Base-by-base conservation (phyloP, 2,888 invertebrate species). In the Drosophila paramelanica region DNA sequence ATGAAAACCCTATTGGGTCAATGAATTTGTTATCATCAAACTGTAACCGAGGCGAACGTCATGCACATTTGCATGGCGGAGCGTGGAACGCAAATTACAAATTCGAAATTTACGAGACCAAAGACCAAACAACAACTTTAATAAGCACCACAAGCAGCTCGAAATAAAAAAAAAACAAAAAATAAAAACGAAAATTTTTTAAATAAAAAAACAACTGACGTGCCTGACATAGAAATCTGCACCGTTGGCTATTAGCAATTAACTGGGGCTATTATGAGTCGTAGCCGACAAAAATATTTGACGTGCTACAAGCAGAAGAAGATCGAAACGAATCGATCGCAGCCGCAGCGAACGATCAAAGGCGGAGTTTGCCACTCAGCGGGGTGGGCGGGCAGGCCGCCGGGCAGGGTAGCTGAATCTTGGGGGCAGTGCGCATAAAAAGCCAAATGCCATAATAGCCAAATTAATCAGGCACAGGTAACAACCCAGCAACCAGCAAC, bases 221-320 rank as follows among this genome's bases (percentile, higher is more conserved):
- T 87, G 70, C 46, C 83, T 88, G 86, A 88, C 86, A 86, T 76
- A 88, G 89, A 86, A 86, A 86, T 88, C 86, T 86, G 86, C 86
- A 86, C 89, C 85, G 85, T 86, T 84, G 86, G 86, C 86, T 84
- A 88, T 86, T 86, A 86, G 86, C 87, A 86, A 89, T 86, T 86
- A 86, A 86, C 89, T 86, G 89, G 86, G 86, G 79, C 89, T 86
- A 86, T 86, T 86, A 86, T 88, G 73, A 89, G 76, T 75, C 61
- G 52, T 52, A 77, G 58, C 67, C 64, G 73, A 76, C 74, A 74
- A 55, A 71, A 65, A 77, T 76, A 84, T 79, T 88, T 85, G 85
- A 85, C 87, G 77, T 88, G 89, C 87, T 81, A 85, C 75, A 88
- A 88, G 79, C 87, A 86, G 85, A 88, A 85, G 89, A 88, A 86